A percentile compares a stretch with the other conserved stretches of the same genome.
Evolutionary conservation across 2,888 invertebrate genomes (phyloP).

Genomic region (Thera obeliscata): DNA sequence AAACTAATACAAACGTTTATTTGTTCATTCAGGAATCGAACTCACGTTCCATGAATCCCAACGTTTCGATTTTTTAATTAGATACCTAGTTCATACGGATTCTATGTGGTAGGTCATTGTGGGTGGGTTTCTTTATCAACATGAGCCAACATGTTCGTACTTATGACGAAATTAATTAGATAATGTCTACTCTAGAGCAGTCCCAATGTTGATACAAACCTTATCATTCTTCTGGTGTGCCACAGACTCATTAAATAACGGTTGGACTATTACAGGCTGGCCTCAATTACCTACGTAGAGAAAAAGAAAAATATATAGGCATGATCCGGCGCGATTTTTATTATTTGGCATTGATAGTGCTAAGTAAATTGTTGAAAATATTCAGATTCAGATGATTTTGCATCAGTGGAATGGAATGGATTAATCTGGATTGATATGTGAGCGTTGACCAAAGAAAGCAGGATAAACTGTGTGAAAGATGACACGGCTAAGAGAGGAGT

Average conservation of each 20-base stretch:
- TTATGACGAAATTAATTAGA: constrained; percentile 23
- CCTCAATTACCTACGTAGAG: not conserved
- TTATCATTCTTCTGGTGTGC: constrained; percentile 1
- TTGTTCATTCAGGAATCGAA: constrained; percentile 17
- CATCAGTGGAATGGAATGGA: too few relatives aligned
- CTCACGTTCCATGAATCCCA: constrained; percentile 7
- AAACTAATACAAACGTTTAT: constrained; percentile 14
- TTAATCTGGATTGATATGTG: too few relatives aligned
- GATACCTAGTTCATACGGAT: constrained; percentile 14
- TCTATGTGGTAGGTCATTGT: constrained; percentile 19
- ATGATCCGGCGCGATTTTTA: too few relatives aligned
- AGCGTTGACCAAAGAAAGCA: too few relatives aligned
- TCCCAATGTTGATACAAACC: constrained; percentile 8
- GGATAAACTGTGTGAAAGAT: too few relatives aligned
- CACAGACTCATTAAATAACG: not conserved
- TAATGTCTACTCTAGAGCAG: constrained; percentile 6
- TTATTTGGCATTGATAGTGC: too few relatives aligned
- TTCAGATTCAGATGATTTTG: too few relatives aligned
- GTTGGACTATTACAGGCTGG: not conserved
- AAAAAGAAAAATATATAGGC: too few relatives aligned
- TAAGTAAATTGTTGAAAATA: too few relatives aligned
- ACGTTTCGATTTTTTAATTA: constrained; percentile 17
- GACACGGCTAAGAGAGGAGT: too few relatives aligned
- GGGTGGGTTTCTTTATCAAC: constrained; percentile 21
- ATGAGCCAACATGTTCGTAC: constrained; percentile 4